A percentile compares a stretch with the other conserved stretches of the same genome.
Conservation (phyloP, 2,888 invertebrate genomes). For the Rhagophthalmus giganteus region DNA sequence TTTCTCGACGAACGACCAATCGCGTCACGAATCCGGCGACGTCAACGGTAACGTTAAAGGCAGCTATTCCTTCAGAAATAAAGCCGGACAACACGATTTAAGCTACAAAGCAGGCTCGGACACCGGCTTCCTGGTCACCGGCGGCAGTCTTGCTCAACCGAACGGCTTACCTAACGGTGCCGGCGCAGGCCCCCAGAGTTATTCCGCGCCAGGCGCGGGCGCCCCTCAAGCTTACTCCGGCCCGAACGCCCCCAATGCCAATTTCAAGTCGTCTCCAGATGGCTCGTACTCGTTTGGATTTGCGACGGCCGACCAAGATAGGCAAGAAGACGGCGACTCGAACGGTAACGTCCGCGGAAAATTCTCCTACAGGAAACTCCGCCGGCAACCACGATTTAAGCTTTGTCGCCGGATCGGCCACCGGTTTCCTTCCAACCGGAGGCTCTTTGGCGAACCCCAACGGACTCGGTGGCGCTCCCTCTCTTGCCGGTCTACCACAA, state of each 20-base stretch:
- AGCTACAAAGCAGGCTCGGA: slow-evolving; percentile 41
- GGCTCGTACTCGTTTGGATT: slow-evolving; percentile 43
- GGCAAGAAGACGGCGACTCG: slow-evolving; percentile 39
- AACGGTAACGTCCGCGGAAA: slow-evolving; percentile 42
- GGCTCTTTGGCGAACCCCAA: slow-evolving; percentile 47
- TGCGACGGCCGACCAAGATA: slow-evolving; percentile 36
- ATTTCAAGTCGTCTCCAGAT: slow-evolving; percentile 27
- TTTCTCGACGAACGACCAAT: slow-evolving; percentile 37
- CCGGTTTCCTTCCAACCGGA: slow-evolving; percentile 47
- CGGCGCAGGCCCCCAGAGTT: neutral
- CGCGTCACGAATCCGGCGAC: slow-evolving; percentile 39
- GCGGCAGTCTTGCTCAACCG: slow-evolving; percentile 38
- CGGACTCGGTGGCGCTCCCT: slow-evolving; percentile 22
- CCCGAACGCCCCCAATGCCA: neutral
- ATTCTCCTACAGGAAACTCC: slow-evolving; percentile 36
- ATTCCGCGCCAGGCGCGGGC: neutral
- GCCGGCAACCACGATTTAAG: slow-evolving; percentile 38
- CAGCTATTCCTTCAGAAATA: slow-evolving; percentile 36
- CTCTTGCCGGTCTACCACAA: neutral
- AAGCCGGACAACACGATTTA: slow-evolving; percentile 37
- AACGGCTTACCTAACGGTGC: slow-evolving; percentile 30
- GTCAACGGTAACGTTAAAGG: slow-evolving; percentile 37
- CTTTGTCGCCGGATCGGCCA: slow-evolving; percentile 38
- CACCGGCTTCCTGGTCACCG: slow-evolving; percentile 43
- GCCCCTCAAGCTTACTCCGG: no score